Conservation (phyloP, 2,888 invertebrate species). For the Drosophila bunnanda region DNA sequence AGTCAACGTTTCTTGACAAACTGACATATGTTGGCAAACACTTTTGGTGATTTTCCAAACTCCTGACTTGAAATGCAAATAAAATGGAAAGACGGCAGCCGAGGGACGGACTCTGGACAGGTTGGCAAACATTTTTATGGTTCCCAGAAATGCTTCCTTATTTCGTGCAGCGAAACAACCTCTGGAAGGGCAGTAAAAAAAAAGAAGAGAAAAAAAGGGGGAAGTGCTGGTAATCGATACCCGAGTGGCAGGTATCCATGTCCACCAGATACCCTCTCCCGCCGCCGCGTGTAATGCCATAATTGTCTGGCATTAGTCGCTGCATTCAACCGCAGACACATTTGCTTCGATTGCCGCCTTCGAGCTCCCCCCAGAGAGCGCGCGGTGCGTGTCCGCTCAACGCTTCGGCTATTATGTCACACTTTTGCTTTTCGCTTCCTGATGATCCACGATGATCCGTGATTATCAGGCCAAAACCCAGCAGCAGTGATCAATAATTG, state of each 20-base stretch:
- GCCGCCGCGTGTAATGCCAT: constrained; percentile 51
- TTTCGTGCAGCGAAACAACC: constrained; percentile 11
- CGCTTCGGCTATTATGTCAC: constrained; percentile 69
- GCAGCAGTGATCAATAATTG: constrained; percentile 25
- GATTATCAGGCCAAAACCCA: background rate
- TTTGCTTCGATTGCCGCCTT: constrained; percentile 41
- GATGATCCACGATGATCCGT: constrained; percentile 30
- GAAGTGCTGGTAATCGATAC: constrained; percentile 74
- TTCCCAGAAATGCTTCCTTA: constrained; percentile 3
- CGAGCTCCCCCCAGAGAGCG: background rate
- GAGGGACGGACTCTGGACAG: background rate
- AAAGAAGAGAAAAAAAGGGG: constrained; percentile 45
- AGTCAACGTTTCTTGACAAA: too few relatives aligned
- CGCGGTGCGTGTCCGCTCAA: constrained; percentile 37
- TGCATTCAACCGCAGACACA: constrained; percentile 73
- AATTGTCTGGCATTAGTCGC: constrained; percentile 69
- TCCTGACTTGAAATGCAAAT: constrained; percentile 8
- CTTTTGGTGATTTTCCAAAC: background rate
- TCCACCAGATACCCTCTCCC: constrained; percentile 47
- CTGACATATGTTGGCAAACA: background rate
- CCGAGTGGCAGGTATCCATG: constrained; percentile 43
- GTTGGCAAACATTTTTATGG: constrained; percentile 5
- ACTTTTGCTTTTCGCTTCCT: constrained; percentile 69
- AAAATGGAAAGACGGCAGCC: constrained; percentile 1
- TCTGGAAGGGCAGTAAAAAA: background rate